These are phyloP conservation scores for Drosophila micromelanica DNA, from an alignment of 1,140 invertebrate species.

Conservation along the genomic window DNA sequence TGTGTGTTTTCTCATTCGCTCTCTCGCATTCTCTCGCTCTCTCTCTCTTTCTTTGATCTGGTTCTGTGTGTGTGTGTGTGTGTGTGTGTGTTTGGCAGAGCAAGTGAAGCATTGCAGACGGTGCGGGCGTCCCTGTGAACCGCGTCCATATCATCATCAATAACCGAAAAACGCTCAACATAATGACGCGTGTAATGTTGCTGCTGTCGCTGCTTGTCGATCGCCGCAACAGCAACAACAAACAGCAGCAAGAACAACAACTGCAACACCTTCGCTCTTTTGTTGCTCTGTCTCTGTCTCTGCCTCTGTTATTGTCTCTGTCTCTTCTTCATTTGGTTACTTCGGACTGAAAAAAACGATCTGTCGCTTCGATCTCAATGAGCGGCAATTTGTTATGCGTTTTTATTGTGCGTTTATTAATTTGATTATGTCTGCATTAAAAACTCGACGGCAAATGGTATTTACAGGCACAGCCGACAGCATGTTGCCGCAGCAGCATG, in stretches of 20 bases:
- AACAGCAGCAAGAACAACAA: constrained; percentile 3
- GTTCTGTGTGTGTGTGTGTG: background rate
- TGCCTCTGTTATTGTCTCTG: background rate
- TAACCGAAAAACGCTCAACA: constrained; percentile 59
- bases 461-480: constrained; percentile 42
- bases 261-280: constrained; percentile 31
- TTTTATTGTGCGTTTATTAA: constrained; percentile 82
- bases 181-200: constrained; percentile 79
- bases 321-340: background rate
- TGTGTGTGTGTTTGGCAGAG: background rate
- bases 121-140: constrained; percentile 44
- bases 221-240: constrained; percentile 11
- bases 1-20: background rate
- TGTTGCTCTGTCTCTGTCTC: constrained; percentile 9
- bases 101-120: constrained; percentile 37
- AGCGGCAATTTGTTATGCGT: constrained; percentile 79
- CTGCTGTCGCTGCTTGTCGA: constrained; percentile 47
- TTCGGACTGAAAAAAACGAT: constrained; percentile 1
- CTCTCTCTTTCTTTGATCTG: background rate
- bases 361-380: constrained; percentile 40
- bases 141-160: constrained; percentile 71
- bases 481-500: constrained; percentile 28
- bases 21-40: background rate
- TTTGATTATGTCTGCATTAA: constrained; percentile 78
- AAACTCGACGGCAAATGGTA: constrained; percentile 50